Base-by-base conservation (phyloP, 2,888 invertebrate genomes). In the Drosophila subquinaria region DNA sequence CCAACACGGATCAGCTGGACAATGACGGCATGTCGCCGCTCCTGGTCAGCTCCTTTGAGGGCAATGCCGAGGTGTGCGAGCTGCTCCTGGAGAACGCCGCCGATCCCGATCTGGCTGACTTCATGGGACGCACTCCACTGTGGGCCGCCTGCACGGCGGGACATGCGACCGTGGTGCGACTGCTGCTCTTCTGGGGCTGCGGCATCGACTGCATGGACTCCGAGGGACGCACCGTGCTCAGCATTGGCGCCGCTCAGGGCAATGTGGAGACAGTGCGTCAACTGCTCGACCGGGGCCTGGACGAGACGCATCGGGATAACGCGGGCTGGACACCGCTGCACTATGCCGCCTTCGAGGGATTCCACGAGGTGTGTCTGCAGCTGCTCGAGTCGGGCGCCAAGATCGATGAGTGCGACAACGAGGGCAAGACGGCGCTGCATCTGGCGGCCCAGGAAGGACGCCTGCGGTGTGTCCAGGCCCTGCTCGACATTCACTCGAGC, bases 281-380 rank as follows among this genome's bases (percentile, higher is more conserved):
- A 90, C 93, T 99, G 45, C 94, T 99, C 15, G 98, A 97, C 92
- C 94, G 98, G 79, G 98, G 97, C 0, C 91, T 97, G 51, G 97
- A 97, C 87, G 97, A 97, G 85, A 97, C 97, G 70, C 97, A 97
- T 90, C 94, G 97, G 20, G 99, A 99, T 91, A 98, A 98, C 93
- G 97, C 97, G 0, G 98, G 99, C 0, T 99, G 98, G 99, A 98
- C 99, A 0, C 98, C 99, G 0, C 92, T 99, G 60, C 98, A 99
- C 92, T 98, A 99, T 91, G 96, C 98, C 0, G 97, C 98, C 13
- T 98, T 98, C 92, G 98, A 99, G 94, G 96, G 96, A 93, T 92
- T 91, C 77, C 91, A 92, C 50, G 93, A 93, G 69, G 92, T 93
- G 63, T 93, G 93, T 63, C 73, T 93, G 27, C 93, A 93, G 76